A percentile compares a stretch with the other conserved stretches of the same genome.
Conservation (phyloP, 92 coral and sea anemone genomes). For the Isaurus tuberculatus region DNA sequence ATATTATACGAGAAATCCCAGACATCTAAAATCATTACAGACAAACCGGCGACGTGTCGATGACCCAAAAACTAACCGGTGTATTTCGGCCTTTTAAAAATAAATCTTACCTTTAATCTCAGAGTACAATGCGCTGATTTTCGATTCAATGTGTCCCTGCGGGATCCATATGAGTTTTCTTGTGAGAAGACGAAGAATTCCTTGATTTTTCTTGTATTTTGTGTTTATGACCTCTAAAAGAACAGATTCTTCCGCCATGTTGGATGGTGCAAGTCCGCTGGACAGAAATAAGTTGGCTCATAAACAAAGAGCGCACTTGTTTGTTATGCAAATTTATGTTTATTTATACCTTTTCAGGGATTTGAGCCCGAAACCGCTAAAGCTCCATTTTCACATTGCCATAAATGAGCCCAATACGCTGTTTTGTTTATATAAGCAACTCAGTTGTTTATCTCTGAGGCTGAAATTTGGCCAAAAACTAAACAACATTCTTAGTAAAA, state of each 20-base stretch:
- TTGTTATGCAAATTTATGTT: too few relatives aligned
- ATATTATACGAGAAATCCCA: neutral
- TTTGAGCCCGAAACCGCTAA: too few relatives aligned
- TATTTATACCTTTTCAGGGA: too few relatives aligned
- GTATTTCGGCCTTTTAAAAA: neutral
- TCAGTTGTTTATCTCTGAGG: too few relatives aligned
- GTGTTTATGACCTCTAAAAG: slow-evolving; percentile 85
- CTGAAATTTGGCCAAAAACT: too few relatives aligned
- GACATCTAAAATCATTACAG: neutral
- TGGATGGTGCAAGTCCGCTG: slow-evolving; percentile 73
- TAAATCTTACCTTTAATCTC: slow-evolving; percentile 88
- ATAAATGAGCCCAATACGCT: too few relatives aligned
- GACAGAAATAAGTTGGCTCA: neutral
- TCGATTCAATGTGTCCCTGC: slow-evolving; percentile 77
- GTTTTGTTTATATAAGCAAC: too few relatives aligned
- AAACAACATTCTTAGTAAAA: too few relatives aligned
- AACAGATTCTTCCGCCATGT: slow-evolving; percentile 88
- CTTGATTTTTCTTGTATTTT: slow-evolving; percentile 86
- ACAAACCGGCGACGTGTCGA: neutral
- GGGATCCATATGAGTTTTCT: slow-evolving; percentile 84
- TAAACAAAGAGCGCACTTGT: neutral
- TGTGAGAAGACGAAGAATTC: slow-evolving; percentile 85
- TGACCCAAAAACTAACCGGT: neutral
- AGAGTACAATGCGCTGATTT: slow-evolving; percentile 81
- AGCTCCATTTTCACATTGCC: too few relatives aligned